Percentiles rank a stretch among this genome's conserved stretches.
Evolutionary conservation across 2,888 invertebrate genomes (phyloP).

Genomic region (Nemoura dubitans): DNA sequence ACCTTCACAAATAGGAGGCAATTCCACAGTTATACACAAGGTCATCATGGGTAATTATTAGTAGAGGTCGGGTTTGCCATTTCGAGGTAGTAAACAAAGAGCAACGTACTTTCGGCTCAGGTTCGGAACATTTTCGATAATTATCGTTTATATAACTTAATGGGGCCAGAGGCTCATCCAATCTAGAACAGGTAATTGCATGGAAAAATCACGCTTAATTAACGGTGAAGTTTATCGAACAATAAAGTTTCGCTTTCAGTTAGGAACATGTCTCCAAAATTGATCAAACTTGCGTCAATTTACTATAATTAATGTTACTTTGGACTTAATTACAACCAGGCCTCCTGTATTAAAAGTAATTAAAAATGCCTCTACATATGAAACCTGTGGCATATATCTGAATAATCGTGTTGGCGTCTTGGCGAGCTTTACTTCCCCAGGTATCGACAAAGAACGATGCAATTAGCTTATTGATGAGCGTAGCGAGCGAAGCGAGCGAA

Average conservation of each 20-base stretch:
- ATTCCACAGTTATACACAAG: no score
- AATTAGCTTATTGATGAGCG: no score
- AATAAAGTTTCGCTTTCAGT: background rate
- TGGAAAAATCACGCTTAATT: background rate
- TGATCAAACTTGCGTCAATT: background rate
- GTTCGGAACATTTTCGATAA: no score
- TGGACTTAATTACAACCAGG: slow-evolving; percentile 20
- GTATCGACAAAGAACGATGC: background rate
- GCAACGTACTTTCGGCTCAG: no score
- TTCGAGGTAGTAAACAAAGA: no score
- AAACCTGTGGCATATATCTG: background rate
- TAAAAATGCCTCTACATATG: background rate
- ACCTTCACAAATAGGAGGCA: no score
- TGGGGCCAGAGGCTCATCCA: background rate
- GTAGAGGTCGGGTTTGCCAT: no score
- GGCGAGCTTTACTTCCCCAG: background rate
- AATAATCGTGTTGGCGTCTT: background rate
- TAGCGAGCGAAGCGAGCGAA: no score
- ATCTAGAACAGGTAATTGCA: background rate
- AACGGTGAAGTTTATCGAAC: background rate
- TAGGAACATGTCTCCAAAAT: background rate
- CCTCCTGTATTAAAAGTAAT: slow-evolving; percentile 30
- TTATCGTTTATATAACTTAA: background rate
- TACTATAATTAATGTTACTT: slow-evolving; percentile 37
- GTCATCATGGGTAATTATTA: no score